phyloP scores from a whole-genome alignment of 2,797 vertebrate genomes.

The Cirrhinus mrigala region DNA sequence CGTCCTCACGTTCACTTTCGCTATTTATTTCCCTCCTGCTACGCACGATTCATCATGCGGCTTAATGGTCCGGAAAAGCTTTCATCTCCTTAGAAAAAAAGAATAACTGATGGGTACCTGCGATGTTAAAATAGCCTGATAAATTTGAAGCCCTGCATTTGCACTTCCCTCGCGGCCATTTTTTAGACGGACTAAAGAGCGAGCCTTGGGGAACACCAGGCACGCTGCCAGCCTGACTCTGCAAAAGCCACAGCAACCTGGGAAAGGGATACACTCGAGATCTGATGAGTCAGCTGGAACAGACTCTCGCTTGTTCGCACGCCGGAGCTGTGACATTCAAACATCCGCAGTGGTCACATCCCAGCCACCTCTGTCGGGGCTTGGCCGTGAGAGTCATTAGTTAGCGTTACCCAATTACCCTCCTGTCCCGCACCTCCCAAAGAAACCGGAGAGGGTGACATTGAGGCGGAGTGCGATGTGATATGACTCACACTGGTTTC shows the following conservation, averaged over 20 bases:
- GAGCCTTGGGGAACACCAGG: constrained; percentile 75
- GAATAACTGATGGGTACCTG: constrained; percentile 25
- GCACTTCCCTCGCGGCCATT: constrained; percentile 60
- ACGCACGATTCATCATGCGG: constrained; percentile 31
- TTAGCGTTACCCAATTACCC: constrained; percentile 66
- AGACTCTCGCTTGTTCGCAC: constrained; percentile 35
- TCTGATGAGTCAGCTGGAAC: constrained; percentile 80
- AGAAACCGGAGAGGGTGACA: constrained; percentile 60
- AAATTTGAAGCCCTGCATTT: constrained; percentile 13
- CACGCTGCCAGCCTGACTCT: constrained; percentile 77
- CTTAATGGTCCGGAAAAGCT: constrained; percentile 38
- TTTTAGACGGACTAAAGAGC: constrained; percentile 72
- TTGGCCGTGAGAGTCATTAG: constrained; percentile 67
- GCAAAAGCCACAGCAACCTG: constrained; percentile 78
- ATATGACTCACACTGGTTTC: constrained; percentile 61
- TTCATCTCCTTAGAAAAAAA: constrained; percentile 37
- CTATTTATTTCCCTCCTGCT: constrained; percentile 32
- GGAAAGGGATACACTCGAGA: constrained; percentile 76
- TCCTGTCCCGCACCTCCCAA: constrained; percentile 64
- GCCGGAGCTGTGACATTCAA: constrained; percentile 73
- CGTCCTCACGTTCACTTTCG: constrained; percentile 13
- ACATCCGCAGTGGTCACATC: constrained; percentile 64
- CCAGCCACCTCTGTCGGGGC: constrained; percentile 57
- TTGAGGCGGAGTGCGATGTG: constrained; percentile 55
- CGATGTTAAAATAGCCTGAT: constrained; percentile 27